Evolutionary conservation across 2,888 invertebrate genomes (phyloP).

Genomic region (Caenorhabditis zanzibari): DNA sequence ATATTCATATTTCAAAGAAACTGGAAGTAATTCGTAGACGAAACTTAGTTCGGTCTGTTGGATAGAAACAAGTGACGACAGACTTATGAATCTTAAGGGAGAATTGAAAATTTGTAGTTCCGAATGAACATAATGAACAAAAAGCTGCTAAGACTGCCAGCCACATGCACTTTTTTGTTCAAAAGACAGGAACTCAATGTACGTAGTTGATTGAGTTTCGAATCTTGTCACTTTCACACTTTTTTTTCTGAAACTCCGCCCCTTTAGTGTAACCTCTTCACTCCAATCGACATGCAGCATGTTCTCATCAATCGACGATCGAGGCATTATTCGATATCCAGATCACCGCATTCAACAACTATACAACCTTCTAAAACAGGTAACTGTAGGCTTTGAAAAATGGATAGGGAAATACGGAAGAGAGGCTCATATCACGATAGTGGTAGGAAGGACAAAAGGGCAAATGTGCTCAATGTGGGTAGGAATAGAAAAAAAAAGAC

Average conservation of each 20-base stretch:
- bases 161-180: slow-evolving; percentile 16
- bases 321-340: slow-evolving; percentile 43
- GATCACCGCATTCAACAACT: slow-evolving; percentile 42
- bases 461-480: slow-evolving; percentile 41
- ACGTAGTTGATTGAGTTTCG: background rate
- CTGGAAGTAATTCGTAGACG: slow-evolving; percentile 13
- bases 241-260: slow-evolving; percentile 4
- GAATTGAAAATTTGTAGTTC: too few species aligned
- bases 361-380: slow-evolving; percentile 32
- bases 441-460: slow-evolving; percentile 41
- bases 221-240: slow-evolving; percentile 53
- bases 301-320: slow-evolving; percentile 66
- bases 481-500: slow-evolving; percentile 48
- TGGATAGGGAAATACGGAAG: background rate
- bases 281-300: slow-evolving; percentile 69
- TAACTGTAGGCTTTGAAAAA: background rate
- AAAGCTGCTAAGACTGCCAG: background rate
- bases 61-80: background rate
- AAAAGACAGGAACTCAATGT: slow-evolving; percentile 1
- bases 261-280: slow-evolving; percentile 56
- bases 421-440: slow-evolving; percentile 44
- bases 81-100: background rate
- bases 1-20: slow-evolving; percentile 25
- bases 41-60: slow-evolving; percentile 4
- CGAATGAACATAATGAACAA: too few species aligned